phyloP scores from a whole-genome alignment of 1,140 invertebrate species.

The Branchinecta lindahli region DNA sequence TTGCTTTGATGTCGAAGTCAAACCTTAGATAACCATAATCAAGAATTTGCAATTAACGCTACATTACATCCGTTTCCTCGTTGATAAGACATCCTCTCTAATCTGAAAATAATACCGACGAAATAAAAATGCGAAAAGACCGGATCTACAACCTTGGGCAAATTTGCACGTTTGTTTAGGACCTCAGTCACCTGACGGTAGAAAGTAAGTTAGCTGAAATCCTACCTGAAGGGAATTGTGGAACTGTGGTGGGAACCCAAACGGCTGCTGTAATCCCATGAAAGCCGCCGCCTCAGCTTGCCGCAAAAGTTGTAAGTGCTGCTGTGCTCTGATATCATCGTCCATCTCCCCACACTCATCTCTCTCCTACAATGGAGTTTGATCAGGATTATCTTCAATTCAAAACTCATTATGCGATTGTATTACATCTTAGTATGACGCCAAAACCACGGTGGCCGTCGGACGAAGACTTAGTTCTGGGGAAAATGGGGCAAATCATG shows the following conservation, averaged over 20 bases:
- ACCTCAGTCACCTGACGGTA: too few species aligned
- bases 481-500: constrained; percentile 1
- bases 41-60: too few species aligned
- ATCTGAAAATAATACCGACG: too few species aligned
- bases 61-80: too few species aligned
- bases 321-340: constrained; percentile 18
- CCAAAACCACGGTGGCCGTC: background rate
- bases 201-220: background rate
- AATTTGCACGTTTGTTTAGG: too few species aligned
- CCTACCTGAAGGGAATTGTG: background rate
- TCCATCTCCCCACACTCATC: constrained; percentile 19
- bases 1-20: too few species aligned
- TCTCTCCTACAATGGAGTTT: background rate
- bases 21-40: too few species aligned
- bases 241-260: constrained; percentile 4
- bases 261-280: constrained; percentile 13
- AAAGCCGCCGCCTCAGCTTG: constrained; percentile 21
- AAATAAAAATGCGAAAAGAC: too few species aligned
- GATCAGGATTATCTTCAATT: background rate
- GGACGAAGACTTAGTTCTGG: background rate
- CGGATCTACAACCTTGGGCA: too few species aligned
- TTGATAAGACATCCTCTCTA: too few species aligned
- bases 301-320: constrained; percentile 15
- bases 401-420: background rate
- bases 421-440: background rate